Percentiles rank a stretch among this genome's conserved stretches.
These are phyloP conservation scores for Cacoxenus indagator DNA, from an alignment of 2,888 invertebrate genomes.

Conservation along the genomic window DNA sequence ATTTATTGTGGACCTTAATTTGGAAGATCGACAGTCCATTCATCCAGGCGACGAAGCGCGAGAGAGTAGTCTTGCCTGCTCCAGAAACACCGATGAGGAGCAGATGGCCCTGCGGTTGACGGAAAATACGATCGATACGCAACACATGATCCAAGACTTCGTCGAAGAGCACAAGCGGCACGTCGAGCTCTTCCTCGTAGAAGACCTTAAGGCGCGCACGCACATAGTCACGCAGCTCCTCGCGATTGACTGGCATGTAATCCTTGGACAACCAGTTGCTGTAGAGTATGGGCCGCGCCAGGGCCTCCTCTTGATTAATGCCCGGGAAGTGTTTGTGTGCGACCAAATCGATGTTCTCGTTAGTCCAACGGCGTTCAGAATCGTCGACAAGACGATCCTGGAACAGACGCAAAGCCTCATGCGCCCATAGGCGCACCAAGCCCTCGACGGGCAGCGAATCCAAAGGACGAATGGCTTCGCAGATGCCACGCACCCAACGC, in stretches of 20 bases:
- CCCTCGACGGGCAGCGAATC: constrained; percentile 94
- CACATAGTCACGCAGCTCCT: constrained; percentile 95
- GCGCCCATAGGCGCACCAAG: constrained; percentile 98
- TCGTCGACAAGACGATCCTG: constrained; percentile 96
- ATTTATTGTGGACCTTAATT: constrained; percentile 99
- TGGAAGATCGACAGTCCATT: constrained; percentile 99
- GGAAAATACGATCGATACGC: constrained; percentile 98
- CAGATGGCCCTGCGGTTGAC: constrained; percentile 98
- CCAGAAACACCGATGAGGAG: constrained; percentile 98
- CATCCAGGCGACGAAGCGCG: constrained; percentile 99
- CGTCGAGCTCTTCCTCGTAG: constrained; percentile 99
- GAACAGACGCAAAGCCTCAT: constrained; percentile 97
- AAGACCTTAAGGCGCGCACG: constrained; percentile 97
- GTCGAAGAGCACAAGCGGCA: constrained; percentile 97
- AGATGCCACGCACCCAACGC: constrained; percentile 98
- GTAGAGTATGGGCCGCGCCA: constrained; percentile 96
- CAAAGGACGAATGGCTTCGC: constrained; percentile 96
- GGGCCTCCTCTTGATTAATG: constrained; percentile 85
- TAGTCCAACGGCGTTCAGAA: constrained; percentile 96
- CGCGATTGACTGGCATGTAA: constrained; percentile 95
- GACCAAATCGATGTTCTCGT: constrained; percentile 94
- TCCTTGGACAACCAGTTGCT: constrained; percentile 99
- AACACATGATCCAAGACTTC: constrained; percentile 99
- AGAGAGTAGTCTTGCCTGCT: constrained; percentile 98
- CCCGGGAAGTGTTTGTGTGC: constrained; percentile 96